Percentiles rank a stretch among this genome's conserved stretches.
Evolutionary conservation across 64 coral and sea anemone genomes (phyloP).

Genomic region (Dendrophyllia cribrosa): DNA sequence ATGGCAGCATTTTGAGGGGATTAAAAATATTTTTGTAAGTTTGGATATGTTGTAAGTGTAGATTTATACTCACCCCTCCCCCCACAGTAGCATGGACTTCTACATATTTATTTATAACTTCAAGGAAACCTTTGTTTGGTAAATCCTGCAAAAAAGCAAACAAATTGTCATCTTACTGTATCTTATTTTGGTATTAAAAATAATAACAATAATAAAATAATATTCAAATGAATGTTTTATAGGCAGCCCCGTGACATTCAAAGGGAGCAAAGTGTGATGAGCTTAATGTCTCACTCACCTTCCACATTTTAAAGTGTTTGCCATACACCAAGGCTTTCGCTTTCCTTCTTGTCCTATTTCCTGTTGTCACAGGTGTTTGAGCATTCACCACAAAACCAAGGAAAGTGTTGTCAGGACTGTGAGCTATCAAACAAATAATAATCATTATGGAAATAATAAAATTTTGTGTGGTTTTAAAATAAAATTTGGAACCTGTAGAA

Average conservation of each 20-base stretch:
- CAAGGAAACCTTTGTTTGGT: conserved; percentile 67
- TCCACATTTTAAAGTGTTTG: conserved; percentile 96
- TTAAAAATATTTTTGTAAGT: too few relatives aligned
- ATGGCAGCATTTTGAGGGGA: too few relatives aligned
- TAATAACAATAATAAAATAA: too few relatives aligned
- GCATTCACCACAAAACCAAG: conserved; percentile 94
- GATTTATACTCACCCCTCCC: conserved; percentile 72
- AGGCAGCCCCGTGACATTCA: too few relatives aligned
- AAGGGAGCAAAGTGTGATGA: neutral
- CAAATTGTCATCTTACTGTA: too few relatives aligned
- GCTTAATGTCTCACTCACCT: conserved; percentile 25
- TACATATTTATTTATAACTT: conserved; percentile 78
- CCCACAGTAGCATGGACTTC: conserved; percentile 95
- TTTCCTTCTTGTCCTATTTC: conserved; percentile 74
- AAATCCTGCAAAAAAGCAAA: conserved; percentile 57
- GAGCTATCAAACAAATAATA: conserved; percentile 64
- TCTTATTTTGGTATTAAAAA: too few relatives aligned
- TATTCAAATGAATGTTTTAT: too few relatives aligned
- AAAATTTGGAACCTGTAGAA: too few relatives aligned
- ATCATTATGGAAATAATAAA: neutral
- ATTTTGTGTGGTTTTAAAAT: neutral
- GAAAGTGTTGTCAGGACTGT: conserved; percentile 99
- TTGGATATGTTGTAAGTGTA: neutral
- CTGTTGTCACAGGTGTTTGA: conserved; percentile 23
- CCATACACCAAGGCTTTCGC: conserved; percentile 85